Conservation (phyloP, 2,113 vertebrate genomes). For the Eclectus roratus region DNA sequence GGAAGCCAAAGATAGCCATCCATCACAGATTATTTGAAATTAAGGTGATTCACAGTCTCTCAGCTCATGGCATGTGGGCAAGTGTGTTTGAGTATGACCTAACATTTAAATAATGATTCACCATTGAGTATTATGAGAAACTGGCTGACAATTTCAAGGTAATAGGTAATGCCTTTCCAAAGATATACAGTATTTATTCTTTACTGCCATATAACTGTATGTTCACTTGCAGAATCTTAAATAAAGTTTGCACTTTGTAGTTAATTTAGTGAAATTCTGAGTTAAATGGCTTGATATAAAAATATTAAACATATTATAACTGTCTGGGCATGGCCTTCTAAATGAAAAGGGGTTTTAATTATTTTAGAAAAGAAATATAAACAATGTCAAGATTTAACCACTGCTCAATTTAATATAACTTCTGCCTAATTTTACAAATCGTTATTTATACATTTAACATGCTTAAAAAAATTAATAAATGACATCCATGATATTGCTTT, state of each 20-base stretch:
- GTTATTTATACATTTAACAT: slow-evolving; percentile 55
- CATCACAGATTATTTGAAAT: slow-evolving; percentile 4
- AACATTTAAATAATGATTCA: slow-evolving; percentile 27
- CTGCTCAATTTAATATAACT: slow-evolving; percentile 52
- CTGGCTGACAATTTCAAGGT: neutral
- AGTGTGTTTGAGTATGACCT: slow-evolving; percentile 15
- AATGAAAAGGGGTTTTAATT: slow-evolving; percentile 30
- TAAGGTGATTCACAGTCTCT: neutral
- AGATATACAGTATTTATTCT: neutral
- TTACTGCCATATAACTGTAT: neutral
- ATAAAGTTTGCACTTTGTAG: slow-evolving; percentile 31
- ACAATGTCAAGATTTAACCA: slow-evolving; percentile 45
- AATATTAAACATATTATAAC: slow-evolving; percentile 16
- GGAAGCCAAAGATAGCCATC: neutral
- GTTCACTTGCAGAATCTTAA: slow-evolving; percentile 5
- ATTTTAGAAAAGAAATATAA: slow-evolving; percentile 52
- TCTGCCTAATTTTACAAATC: slow-evolving; percentile 56
- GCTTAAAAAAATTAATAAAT: slow-evolving; percentile 55
- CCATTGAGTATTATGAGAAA: neutral
- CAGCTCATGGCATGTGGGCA: neutral
- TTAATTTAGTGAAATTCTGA: slow-evolving; percentile 32
- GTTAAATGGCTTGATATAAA: slow-evolving; percentile 35
- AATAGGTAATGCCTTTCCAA: neutral
- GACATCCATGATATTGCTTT: slow-evolving; percentile 6
- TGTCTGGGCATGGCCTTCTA: neutral